Percentiles rank a stretch among this genome's conserved stretches.
phyloP scores from a whole-genome alignment of 1,140 invertebrate genomes.

The Anagrus nilaparvatae region DNA sequence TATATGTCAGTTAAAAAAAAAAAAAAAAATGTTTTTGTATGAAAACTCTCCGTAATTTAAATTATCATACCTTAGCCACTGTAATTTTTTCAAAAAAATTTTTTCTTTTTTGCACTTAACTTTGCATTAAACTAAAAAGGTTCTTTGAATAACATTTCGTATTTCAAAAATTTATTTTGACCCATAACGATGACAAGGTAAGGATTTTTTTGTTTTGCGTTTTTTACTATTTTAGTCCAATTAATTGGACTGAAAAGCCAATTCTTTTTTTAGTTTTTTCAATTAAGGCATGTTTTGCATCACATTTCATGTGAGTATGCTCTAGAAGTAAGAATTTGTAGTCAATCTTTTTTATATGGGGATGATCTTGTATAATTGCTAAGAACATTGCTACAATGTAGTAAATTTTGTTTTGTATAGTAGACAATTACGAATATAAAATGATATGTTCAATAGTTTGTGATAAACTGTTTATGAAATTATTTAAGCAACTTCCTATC shows the following conservation, averaged over 20 bases:
- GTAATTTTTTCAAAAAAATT: slow-evolving; percentile 9
- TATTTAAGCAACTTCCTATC: not conserved
- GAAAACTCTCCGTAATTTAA: slow-evolving; percentile 10
- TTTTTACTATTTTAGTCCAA: slow-evolving; percentile 11
- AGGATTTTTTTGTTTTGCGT: not conserved
- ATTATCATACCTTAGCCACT: slow-evolving; percentile 11
- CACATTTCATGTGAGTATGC: slow-evolving; percentile 28
- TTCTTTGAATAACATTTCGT: slow-evolving; percentile 8
- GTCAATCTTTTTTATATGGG: slow-evolving; percentile 19
- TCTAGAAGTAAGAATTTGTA: slow-evolving; percentile 31
- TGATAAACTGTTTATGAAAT: slow-evolving; percentile 12
- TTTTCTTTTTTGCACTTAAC: slow-evolving; percentile 6
- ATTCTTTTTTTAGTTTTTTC: slow-evolving; percentile 15
- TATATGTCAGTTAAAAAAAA: no score
- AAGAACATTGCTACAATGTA: slow-evolving; percentile 21
- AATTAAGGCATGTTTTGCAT: slow-evolving; percentile 25
- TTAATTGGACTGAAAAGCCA: slow-evolving; percentile 2
- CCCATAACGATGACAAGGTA: slow-evolving; percentile 7
- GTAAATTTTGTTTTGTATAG: slow-evolving; percentile 30
- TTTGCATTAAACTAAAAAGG: slow-evolving; percentile 7
- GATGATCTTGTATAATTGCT: slow-evolving; percentile 11
- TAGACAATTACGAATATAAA: slow-evolving; percentile 28
- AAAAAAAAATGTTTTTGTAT: slow-evolving; percentile 14
- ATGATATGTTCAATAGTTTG: slow-evolving; percentile 18
- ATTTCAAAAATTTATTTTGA: slow-evolving; percentile 10